These are phyloP conservation scores for Bradysia coprophila DNA, from an alignment of 1,140 invertebrate species.

Conservation along the genomic window DNA sequence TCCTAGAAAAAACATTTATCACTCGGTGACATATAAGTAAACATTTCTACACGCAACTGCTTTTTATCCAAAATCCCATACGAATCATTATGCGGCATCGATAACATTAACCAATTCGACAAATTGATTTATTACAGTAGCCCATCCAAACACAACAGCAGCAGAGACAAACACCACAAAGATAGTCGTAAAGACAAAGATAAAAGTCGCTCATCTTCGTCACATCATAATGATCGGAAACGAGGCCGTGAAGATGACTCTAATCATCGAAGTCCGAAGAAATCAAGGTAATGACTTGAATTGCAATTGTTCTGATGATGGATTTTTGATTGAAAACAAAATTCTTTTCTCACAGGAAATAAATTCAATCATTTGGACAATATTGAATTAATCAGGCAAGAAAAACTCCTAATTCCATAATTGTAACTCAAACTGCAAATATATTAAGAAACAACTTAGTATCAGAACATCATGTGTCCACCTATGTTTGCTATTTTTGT, in stretches of 20 bases:
- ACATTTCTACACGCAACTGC: background rate
- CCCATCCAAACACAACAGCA: constrained; percentile 25
- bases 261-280: constrained; percentile 41
- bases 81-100: constrained; percentile 14
- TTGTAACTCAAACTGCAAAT: no score
- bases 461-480: no score
- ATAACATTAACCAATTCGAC: constrained; percentile 14
- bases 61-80: background rate
- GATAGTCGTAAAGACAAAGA: constrained; percentile 11
- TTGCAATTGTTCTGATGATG: background rate
- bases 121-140: constrained; percentile 26
- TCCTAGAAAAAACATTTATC: background rate
- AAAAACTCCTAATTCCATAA: no score
- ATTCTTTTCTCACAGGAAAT: no score
- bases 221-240: constrained; percentile 30
- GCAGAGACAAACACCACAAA: constrained; percentile 8
- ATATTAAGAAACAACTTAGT: no score
- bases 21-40: background rate
- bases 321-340: no score
- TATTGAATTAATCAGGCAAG: no score
- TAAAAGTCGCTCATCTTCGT: constrained; percentile 6
- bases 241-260: constrained; percentile 45
- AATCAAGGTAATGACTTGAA: constrained; percentile 25
- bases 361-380: no score
- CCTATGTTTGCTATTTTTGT: no score